These are phyloP conservation scores for Rhagonycha fulva DNA, from an alignment of 2,888 invertebrate genomes.

Conservation along the genomic window DNA sequence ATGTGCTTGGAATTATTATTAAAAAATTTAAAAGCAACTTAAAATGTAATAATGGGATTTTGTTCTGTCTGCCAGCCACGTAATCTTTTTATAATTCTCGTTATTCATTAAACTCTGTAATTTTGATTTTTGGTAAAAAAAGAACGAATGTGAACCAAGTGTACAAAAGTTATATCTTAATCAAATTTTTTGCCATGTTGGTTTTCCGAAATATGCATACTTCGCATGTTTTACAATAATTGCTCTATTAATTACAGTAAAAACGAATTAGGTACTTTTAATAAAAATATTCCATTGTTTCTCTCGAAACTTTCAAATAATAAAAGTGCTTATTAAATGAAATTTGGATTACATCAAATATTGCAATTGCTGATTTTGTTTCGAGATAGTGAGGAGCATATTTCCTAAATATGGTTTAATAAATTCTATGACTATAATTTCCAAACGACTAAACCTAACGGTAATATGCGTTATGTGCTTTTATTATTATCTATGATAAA, in stretches of 20 bases:
- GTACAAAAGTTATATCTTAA: not conserved
- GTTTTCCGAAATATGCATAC: not conserved
- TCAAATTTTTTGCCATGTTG: not conserved
- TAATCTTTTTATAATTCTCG: not conserved
- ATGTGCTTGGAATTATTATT: not conserved
- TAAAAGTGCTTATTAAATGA: not conserved
- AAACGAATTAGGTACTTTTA: not conserved
- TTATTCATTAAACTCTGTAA: not conserved
- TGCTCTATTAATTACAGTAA: not conserved
- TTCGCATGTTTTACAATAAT: not conserved
- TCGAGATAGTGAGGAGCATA: slow-evolving; percentile 4
- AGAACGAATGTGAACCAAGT: not conserved
- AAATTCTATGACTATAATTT: not conserved
- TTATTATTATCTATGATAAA: not conserved
- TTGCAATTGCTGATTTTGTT: slow-evolving; percentile 10
- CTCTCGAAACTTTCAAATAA: not conserved
- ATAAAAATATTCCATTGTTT: not conserved
- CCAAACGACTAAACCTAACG: not conserved
- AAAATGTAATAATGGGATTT: not conserved
- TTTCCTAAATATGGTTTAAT: not conserved
- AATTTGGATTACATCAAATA: not conserved
- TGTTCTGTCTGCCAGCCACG: not conserved
- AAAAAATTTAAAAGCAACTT: not conserved
- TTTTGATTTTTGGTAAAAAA: not conserved
- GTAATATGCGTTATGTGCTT: not conserved